Conservation (phyloP, 2,113 vertebrate species). For the Tetrao urogallus region DNA sequence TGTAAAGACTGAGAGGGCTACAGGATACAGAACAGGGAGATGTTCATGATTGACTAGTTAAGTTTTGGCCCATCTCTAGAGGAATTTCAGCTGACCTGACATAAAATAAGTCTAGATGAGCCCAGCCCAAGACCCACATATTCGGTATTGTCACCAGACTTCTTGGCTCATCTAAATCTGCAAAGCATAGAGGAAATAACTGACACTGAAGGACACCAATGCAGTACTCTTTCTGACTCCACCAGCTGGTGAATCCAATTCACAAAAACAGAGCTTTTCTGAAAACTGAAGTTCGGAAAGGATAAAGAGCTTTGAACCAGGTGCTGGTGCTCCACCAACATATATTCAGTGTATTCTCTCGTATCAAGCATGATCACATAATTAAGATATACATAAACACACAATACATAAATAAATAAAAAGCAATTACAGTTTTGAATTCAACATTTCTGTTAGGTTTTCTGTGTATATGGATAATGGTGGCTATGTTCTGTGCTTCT, state of each 20-base stretch:
- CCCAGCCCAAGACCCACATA: rapidly evolving
- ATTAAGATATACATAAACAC: not conserved
- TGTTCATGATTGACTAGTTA: not conserved
- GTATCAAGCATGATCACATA: not conserved
- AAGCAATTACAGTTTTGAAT: not conserved
- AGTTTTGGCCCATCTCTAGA: not conserved
- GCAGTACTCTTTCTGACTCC: not conserved
- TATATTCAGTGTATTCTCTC: not conserved
- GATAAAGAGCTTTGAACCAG: not conserved
- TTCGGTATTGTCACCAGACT: not conserved
- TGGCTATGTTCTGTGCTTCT: not conserved
- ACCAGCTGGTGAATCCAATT: not conserved
- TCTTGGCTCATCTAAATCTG: not conserved
- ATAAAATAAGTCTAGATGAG: not conserved
- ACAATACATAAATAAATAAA: not conserved
- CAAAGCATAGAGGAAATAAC: not conserved
- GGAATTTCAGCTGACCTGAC: not conserved
- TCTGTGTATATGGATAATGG: not conserved
- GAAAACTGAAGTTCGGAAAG: not conserved
- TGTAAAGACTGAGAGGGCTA: not conserved
- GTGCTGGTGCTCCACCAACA: rapidly evolving
- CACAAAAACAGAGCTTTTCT: not conserved
- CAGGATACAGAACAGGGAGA: not conserved
- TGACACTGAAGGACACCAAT: rapidly evolving
- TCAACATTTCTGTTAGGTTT: not conserved